phyloP scores from a whole-genome alignment of 2,888 invertebrate genomes.

The Pheosia gnoma region DNA sequence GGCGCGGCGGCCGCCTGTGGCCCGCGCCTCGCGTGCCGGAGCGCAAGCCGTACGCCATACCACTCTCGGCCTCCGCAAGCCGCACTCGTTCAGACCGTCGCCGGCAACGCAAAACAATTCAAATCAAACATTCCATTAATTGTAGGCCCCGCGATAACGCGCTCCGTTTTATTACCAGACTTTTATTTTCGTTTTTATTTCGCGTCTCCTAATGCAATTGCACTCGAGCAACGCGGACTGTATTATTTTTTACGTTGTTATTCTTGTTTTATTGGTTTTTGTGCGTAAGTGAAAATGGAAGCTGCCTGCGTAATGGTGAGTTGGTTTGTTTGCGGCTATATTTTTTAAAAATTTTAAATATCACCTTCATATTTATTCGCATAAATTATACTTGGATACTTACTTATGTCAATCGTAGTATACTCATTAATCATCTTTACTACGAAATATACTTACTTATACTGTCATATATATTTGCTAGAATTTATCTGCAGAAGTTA shows the following conservation, averaged over 20 bases:
- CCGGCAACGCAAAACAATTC: conserved; percentile 46
- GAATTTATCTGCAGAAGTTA: too few relatives aligned
- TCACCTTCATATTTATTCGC: too few relatives aligned
- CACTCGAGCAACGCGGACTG: conserved; percentile 73
- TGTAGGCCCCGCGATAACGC: conserved; percentile 73
- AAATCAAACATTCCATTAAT: conserved; percentile 77
- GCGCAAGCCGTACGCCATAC: conserved; percentile 46
- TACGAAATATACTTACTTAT: too few relatives aligned
- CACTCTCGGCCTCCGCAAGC: conserved; percentile 54
- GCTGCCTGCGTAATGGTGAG: conserved; percentile 65
- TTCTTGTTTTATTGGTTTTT: conserved; percentile 68
- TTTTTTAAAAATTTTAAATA: not conserved
- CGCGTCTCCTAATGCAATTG: conserved; percentile 78
- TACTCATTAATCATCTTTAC: too few relatives aligned
- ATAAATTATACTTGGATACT: too few relatives aligned
- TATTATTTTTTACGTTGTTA: conserved; percentile 68
- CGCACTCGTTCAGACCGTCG: conserved; percentile 48
- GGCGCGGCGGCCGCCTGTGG: conserved; percentile 29
- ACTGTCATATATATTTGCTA: too few relatives aligned
- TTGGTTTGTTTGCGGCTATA: conserved; percentile 31
- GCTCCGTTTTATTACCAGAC: conserved; percentile 70
- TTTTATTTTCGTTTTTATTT: conserved; percentile 78
- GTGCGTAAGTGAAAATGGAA: conserved; percentile 72
- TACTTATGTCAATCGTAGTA: too few relatives aligned
- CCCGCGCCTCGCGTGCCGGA: conserved; percentile 7